Base-by-base conservation (phyloP, 2,888 invertebrate species). In the Mystacides longicornis region DNA sequence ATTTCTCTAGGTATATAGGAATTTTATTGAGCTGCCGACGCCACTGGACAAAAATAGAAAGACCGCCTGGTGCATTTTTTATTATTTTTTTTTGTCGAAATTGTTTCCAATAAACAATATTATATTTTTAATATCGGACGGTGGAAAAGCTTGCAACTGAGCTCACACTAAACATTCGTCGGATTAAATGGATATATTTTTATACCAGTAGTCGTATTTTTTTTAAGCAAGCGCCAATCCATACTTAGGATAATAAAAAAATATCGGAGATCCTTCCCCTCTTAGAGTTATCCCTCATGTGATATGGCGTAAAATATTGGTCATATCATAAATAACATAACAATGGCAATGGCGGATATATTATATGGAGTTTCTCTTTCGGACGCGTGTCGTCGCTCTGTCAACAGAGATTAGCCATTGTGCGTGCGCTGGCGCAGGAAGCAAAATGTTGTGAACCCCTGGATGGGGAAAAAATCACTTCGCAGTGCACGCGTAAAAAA, bases 401-500 rank as follows among this genome's bases (percentile, higher is more conserved):
- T 61, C 61, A 61, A 61, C 61, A 61, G 55, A 59, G 61, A 61
- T 59, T 61, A 61, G 56, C 54, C 57, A 54, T 59, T 60, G 60
- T 59, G 46, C 37, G 55, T 52, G 52, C 52, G 55, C 52, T 42
- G 55, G 56, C 57, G 56, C 54, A 55, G 57, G 59, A 61, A 37
- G 37, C 16, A 14, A 37, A 37, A 37, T 37, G 37, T 37, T 37
- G 3, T 14, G 37, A 16, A 37, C 37, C 37, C 37, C 37, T 37
- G 37, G 37, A 37, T 37, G n/a, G n/a, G n/a, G n/a, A 37, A 37
- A 37, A 37, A 37, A 37, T 37, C 37, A 37, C 37, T 37, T 16
- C 37, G 37, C 16, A 4, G 37, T 37, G 37, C 37, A 37, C 37
- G 37, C 37, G 37, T 37, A 37, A 37, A 37, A n/a, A 37, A 37